A percentile compares a stretch with the other conserved stretches of the same genome.
Evolutionary conservation across 1,140 invertebrate species (phyloP).

Genomic region (Cheumatopsyche charites): DNA sequence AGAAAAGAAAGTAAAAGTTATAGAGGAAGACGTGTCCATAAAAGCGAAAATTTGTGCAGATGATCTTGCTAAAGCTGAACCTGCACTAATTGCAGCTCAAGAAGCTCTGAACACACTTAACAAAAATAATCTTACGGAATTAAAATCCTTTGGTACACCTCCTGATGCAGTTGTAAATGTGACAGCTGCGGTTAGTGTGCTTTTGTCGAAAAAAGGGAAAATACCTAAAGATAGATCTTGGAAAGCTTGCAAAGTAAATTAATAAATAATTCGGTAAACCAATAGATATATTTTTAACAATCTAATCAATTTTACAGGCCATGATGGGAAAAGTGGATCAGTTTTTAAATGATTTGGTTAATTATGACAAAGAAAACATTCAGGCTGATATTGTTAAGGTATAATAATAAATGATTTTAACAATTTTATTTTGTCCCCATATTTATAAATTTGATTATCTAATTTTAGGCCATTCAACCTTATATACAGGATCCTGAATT

Average conservation of each 20-base stretch:
- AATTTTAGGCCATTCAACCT: conserved; percentile 48
- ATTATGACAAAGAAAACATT: conserved; percentile 95
- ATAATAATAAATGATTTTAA: no score
- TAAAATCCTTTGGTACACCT: conserved; percentile 90
- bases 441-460: background rate
- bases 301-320: conserved; percentile 50
- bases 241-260: conserved; percentile 82
- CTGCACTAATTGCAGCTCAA: conserved; percentile 85
- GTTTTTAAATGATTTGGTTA: conserved; percentile 84
- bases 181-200: conserved; percentile 83
- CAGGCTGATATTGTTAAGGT: conserved; percentile 84
- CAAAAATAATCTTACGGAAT: conserved; percentile 91
- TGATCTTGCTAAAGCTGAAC: conserved; percentile 90
- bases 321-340: conserved; percentile 74
- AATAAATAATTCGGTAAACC: no score
- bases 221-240: conserved; percentile 92
- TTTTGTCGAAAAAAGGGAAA: conserved; percentile 85
- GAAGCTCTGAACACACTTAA: conserved; percentile 92
- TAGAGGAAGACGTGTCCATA: conserved; percentile 84
- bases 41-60: conserved; percentile 87
- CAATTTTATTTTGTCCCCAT: background rate
- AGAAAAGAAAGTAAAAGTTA: conserved; percentile 87
- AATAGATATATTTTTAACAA: no score
- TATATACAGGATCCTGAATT: conserved; percentile 76
- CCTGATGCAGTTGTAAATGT: conserved; percentile 85